Evolutionary conservation across 1,140 invertebrate genomes (phyloP).

Genomic region (Drosophila kohkoa): DNA sequence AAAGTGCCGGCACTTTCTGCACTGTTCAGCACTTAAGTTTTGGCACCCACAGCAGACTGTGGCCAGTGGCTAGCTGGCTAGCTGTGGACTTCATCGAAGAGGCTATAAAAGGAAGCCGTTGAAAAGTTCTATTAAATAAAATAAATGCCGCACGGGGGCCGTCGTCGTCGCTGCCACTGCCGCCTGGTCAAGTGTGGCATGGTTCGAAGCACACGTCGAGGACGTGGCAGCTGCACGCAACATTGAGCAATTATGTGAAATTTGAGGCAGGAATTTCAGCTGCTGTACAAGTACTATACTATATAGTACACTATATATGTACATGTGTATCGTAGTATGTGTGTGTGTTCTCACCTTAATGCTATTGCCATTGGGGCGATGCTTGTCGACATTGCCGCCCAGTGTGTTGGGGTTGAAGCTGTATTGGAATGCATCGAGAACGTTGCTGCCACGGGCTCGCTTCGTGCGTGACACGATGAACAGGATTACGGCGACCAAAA

Average conservation of each 20-base stretch:
- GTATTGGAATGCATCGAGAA: conserved; percentile 84
- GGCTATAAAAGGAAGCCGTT: conserved; percentile 42
- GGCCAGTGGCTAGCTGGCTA: conserved; percentile 28
- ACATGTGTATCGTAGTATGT: background rate
- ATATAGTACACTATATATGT: conserved; percentile 7
- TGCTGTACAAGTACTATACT: background rate
- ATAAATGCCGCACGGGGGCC: conserved; percentile 62
- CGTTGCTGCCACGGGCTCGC: conserved; percentile 86
- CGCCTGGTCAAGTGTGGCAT: conserved; percentile 48
- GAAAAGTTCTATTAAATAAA: conserved; percentile 79
- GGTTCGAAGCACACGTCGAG: conserved; percentile 51
- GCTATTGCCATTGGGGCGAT: conserved; percentile 83
- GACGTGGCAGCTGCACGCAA: conserved; percentile 77
- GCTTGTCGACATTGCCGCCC: conserved; percentile 85
- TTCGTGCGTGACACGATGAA: conserved; percentile 90
- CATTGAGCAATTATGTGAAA: conserved; percentile 81
- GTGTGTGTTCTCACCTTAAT: conserved; percentile 85
- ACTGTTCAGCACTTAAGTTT: conserved; percentile 50
- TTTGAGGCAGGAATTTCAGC: conserved; percentile 63
- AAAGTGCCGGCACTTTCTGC: conserved; percentile 44
- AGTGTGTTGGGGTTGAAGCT: conserved; percentile 85
- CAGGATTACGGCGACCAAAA: conserved; percentile 89
- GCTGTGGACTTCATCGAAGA: conserved; percentile 14
- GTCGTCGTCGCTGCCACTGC: too few species aligned
- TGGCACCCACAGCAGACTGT: conserved; percentile 46